Conservation (phyloP, 2,797 vertebrate genomes). For the Gadopsis marmoratus region DNA sequence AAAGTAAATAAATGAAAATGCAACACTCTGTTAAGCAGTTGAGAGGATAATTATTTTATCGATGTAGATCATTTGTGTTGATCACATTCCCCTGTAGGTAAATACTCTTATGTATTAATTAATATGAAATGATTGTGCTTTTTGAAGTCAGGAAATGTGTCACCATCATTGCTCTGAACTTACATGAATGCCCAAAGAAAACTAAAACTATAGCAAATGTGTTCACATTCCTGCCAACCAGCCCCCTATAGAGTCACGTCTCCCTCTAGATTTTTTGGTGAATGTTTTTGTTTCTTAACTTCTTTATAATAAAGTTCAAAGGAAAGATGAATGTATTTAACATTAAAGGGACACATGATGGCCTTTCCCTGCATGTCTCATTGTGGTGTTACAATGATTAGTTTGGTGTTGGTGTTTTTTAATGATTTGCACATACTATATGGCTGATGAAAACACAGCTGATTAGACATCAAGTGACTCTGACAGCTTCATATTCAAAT, state of each 20-base stretch:
- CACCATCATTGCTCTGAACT: neutral
- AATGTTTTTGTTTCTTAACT: neutral
- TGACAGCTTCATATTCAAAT: constrained; percentile 37
- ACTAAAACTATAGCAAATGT: neutral
- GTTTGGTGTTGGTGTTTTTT: neutral
- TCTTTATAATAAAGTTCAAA: neutral
- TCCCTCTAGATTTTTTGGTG: neutral
- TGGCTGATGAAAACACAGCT: neutral
- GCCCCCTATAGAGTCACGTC: neutral
- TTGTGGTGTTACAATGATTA: neutral
- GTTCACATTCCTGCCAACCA: neutral
- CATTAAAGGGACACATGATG: neutral
- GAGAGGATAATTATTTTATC: neutral
- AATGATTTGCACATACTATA: constrained; percentile 1
- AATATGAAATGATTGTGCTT: neutral
- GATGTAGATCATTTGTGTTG: neutral
- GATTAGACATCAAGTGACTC: constrained; percentile 23
- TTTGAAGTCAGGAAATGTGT: neutral
- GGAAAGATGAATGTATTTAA: neutral
- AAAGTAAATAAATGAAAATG: neutral
- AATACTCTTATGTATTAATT: neutral
- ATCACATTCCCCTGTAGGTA: too few species aligned
- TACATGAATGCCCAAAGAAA: neutral
- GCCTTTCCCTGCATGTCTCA: neutral
- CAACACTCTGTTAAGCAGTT: neutral